Evolutionary conservation across 2,113 vertebrate genomes (phyloP), one percentile per base, ranked within the genome.

Genomic region (Anoplopoma fimbria): DNA sequence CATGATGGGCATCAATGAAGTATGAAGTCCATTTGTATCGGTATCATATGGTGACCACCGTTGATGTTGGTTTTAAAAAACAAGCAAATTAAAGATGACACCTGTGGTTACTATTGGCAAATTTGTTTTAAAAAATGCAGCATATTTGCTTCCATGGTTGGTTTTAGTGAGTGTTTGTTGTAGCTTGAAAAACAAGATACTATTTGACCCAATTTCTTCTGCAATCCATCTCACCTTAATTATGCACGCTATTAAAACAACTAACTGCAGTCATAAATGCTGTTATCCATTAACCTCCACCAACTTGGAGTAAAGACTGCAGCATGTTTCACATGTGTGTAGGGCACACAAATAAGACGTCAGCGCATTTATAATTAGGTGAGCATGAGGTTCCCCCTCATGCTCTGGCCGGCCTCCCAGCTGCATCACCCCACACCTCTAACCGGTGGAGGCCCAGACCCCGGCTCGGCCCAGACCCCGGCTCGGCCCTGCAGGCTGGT

Each of bases 291-390:
- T 45, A 58, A 47, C 38, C 62, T 62, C 6, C 69, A 62, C 4
- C 2, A 53, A 63, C 23, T 69, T 23, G n/a, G 45, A 68, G 45
- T 51, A n/a, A 15, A 61, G 15, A 42, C 42, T 55, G 34, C 2
- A 29, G 49, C 73, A 34, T 73, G 74, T 68, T 89, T 77, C 69
- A 84, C 36, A 71, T 71, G 67, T 33, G 36, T 9, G 0, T 17
- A 33, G 33, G 15, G 36, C n/a, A 55, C 42, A 65, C 40, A 42
- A 40, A 55, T 29, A 75, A 65, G 36, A 65, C 31, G 57, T 62
- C 58, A 58, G 81, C 36, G 14, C 77, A 14, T 79, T 38, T 79
- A 31, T 75, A 77, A 69, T 79, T 33, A 82, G n/a, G n/a, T n/a
- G n/a, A n/a, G n/a, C n/a, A n/a, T n/a, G 53, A 0, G 23, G 40